Evolutionary conservation across 2,113 vertebrate species (phyloP), one percentile per base, ranked within the genome.

Genomic region (Tricholaema leucomelas): DNA sequence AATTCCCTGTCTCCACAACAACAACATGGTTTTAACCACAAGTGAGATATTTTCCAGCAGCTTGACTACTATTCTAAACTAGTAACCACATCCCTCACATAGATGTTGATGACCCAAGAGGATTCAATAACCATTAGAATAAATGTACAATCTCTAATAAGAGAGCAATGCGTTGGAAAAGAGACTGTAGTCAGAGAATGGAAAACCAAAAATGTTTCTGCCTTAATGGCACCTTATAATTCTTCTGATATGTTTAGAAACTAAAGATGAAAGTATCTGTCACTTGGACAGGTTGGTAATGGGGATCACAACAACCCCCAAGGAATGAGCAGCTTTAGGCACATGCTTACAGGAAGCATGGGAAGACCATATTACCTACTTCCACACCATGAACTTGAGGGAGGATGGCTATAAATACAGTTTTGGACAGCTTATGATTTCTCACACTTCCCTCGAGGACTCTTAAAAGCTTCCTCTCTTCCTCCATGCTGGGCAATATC

Each of bases 321-420:
- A 30, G 28, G 50, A 70, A 15, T 2, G 38, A 76, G 55, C 44
- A 87, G 48, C 55, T 65, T 59, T n/a, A 58, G 75, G 66, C 4
- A 1, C 27, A 59, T 61, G 48, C 19, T 61, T 3, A 8, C 33
- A 52, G 9, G 25, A 36, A 21, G 28, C 0, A 1, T 2, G 12
- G 46, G 19, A 67, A 38, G 21, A 78, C 3, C 1, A 1, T 25
- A 23, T 23, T 3, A n/a, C 15, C 1, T 2, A 8, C 10, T n/a
- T 18, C 30, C 28, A 16, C 11, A 15, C 8, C 50, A 25, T 0
- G 0, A 18, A 48, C 18, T 11, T 69, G 59, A 15, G 0, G 0
- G 12, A 71, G 9, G 4, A 42, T 3, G 21, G 48, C n/a, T 69
- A 6, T 25, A 10, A 59, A 20, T 46, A 25, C 3, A 33, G 9